Base-by-base conservation (phyloP, 2,113 vertebrate species). In the Apus apus region DNA sequence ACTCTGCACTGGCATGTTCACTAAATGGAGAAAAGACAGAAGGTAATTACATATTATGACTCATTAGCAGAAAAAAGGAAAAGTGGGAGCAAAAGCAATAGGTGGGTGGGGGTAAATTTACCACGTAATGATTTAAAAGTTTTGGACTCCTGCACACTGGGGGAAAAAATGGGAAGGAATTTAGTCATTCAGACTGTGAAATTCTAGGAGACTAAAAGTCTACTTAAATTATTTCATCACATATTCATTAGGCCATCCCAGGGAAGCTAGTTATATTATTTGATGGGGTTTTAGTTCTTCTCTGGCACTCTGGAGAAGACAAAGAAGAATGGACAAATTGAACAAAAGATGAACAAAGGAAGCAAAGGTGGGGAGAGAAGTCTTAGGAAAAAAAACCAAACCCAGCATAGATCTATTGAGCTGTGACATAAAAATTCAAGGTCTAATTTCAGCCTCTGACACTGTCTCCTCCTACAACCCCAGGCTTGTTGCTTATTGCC, bases 1-100 rank as follows among this genome's bases (percentile, higher is more conserved):
- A 53, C 87, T 96, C 88, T 90, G 65, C 16, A 13, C 76, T 96
- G 97, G 96, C 85, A 97, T 61, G 86, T 94, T 97, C 97, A 97
- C 96, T 97, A 95, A 97, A 97, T 93, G 96, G 95, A 97, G 94
- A 89, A 91, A 96, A 96, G 96, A 97, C 97, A 98, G 97, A 98
- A 97, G 96, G 93, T 89, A 94, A 95, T 96, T 95, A 94, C 95
- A 94, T 97, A 97, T 98, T 96, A 85, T 97, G 93, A 97, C 86
- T 97, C 95, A 97, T 91, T 96, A 94, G 90, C 91, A 92, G 88
- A 88, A 78, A 95, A 96, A 95, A 77, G 60, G 65, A 70, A 92
- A 94, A 93, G 87, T 82, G 85, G 96, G 93, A 96, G 97, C 94
- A 95, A 97, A 95, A 88, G 95, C 94, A 95, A 93, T 95, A 71